Evolutionary conservation across 2,888 invertebrate species (phyloP).

Genomic region (Steinernema carpocapsae): DNA sequence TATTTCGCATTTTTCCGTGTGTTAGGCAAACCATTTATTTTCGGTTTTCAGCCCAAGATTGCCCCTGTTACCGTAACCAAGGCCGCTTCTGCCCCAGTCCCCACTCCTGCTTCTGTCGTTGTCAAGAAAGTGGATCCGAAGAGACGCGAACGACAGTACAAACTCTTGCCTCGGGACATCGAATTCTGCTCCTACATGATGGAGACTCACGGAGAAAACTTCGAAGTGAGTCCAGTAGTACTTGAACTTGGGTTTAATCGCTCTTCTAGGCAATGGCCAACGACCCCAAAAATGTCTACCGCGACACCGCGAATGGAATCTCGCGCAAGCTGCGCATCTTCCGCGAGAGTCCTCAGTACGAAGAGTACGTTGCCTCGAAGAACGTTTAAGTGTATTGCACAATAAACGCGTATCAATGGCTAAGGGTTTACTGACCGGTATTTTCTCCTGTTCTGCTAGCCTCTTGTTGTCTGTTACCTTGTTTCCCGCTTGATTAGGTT

Average conservation of each 20-base stretch:
- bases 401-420: slow-evolving; percentile 19
- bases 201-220: slow-evolving; percentile 61
- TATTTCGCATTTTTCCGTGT: not conserved
- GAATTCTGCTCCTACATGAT: slow-evolving; percentile 64
- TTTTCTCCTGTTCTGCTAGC: slow-evolving; percentile 6
- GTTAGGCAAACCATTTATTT: not conserved
- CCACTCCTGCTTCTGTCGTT: not conserved
- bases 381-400: not conserved
- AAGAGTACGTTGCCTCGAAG: slow-evolving; percentile 43
- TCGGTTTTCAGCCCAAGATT: not conserved
- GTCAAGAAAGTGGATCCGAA: slow-evolving; percentile 38
- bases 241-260: not conserved
- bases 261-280: slow-evolving; percentile 59
- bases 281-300: slow-evolving; percentile 60
- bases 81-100: not conserved
- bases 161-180: slow-evolving; percentile 63
- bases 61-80: slow-evolving; percentile 7
- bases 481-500: not conserved
- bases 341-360: slow-evolving; percentile 46
- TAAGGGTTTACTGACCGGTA: slow-evolving; percentile 28
- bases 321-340: slow-evolving; percentile 66
- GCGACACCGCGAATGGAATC: slow-evolving; percentile 57
- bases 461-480: slow-evolving; percentile 30
- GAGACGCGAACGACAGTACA: slow-evolving; percentile 59
- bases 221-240: slow-evolving; percentile 44